Conservation (phyloP, 2,797 vertebrate species). For the Melanogrammus aeglefinus region DNA sequence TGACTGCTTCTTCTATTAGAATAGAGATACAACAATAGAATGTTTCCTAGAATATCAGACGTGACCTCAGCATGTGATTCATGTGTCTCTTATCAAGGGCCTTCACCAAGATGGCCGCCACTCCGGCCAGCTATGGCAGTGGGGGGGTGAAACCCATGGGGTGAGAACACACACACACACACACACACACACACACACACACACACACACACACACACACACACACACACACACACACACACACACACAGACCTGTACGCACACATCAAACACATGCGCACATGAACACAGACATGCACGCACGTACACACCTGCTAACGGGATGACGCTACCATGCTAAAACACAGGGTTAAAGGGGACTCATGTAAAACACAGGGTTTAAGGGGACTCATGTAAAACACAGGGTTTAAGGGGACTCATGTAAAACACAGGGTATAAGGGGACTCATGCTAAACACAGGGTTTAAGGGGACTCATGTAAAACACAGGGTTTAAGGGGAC, state of each 20-base stretch:
- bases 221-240: too few species aligned
- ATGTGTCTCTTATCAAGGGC: slow-evolving; percentile 72
- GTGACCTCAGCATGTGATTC: not conserved
- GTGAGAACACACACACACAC: slow-evolving; percentile 63
- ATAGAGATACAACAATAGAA: not conserved
- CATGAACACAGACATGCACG: too few species aligned
- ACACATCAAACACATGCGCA: too few species aligned
- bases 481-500: too few species aligned
- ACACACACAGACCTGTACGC: not conserved
- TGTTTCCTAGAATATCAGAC: not conserved
- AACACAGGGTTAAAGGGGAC: too few species aligned
- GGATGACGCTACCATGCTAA: too few species aligned
- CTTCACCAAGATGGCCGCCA: slow-evolving; percentile 93
- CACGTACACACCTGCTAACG: not conserved
- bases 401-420: too few species aligned
- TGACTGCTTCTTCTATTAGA: not conserved
- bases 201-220: not conserved
- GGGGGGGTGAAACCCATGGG: slow-evolving; percentile 90
- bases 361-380: too few species aligned
- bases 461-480: too few species aligned
- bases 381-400: too few species aligned
- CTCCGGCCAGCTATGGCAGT: slow-evolving; percentile 87
- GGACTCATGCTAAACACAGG: too few species aligned
- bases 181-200: not conserved
- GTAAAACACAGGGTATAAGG: too few species aligned